A percentile compares a stretch with the other conserved stretches of the same genome.
phyloP scores from a whole-genome alignment of 2,113 vertebrate genomes.

The Oncorhynchus mykiss region DNA sequence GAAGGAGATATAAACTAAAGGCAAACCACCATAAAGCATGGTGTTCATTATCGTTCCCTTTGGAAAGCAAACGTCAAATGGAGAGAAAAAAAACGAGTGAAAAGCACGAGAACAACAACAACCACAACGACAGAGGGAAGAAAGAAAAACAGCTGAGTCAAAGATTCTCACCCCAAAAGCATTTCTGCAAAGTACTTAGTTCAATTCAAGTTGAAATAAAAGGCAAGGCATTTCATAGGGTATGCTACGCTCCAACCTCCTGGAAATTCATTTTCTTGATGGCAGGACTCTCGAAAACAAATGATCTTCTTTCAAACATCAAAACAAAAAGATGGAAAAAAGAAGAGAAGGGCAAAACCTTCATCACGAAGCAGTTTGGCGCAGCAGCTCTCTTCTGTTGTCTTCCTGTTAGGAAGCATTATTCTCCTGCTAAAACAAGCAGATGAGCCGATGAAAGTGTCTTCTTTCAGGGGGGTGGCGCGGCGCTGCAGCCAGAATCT shows the following conservation, averaged over 20 bases:
- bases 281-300: slow-evolving; percentile 25
- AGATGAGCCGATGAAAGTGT: slow-evolving; percentile 10
- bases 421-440: slow-evolving; percentile 16
- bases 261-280: slow-evolving; percentile 31
- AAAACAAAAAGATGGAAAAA: slow-evolving; percentile 28
- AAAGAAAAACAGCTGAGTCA: slow-evolving; percentile 13
- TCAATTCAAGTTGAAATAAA: slow-evolving; percentile 36
- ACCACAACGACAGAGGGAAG: slow-evolving; percentile 8
- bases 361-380: slow-evolving; percentile 2
- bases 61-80: slow-evolving; percentile 43
- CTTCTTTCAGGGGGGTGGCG: slow-evolving; percentile 20
- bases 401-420: slow-evolving; percentile 22
- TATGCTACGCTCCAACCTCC: slow-evolving; percentile 16
- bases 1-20: slow-evolving; percentile 12
- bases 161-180: slow-evolving; percentile 32
- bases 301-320: slow-evolving; percentile 32
- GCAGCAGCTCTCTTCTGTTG: neutral
- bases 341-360: slow-evolving; percentile 6
- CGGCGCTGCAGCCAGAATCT: slow-evolving; percentile 3
- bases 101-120: slow-evolving; percentile 12
- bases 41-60: slow-evolving; percentile 42
- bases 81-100: slow-evolving; percentile 11
- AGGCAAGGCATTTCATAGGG: slow-evolving; percentile 34
- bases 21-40: slow-evolving; percentile 30
- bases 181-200: slow-evolving; percentile 29